Base-by-base conservation (phyloP, 2,797 vertebrate genomes). In the Galago senegalensis region DNA sequence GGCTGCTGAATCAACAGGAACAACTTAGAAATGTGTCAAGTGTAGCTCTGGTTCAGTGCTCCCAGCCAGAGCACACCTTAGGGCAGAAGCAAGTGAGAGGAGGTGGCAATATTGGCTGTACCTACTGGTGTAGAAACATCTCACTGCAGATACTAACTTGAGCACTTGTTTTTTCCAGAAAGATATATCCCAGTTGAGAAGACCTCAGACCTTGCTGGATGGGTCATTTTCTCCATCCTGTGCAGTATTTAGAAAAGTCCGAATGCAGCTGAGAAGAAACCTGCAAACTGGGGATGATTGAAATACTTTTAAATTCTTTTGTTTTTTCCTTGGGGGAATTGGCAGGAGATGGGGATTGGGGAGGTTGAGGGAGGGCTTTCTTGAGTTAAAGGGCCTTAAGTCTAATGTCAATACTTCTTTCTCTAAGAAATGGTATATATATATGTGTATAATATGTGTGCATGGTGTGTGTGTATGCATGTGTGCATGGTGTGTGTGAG, bases 221-320 rank as follows among this genome's bases (percentile, higher is more conserved):
- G 90, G 93, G 49, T 31, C 49, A 29, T 29, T 82, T 95, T 75
- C 72, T 87, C 69, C 95, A 93, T 77, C 77, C 81, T 69, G 72
- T 93, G 97, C 98, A 97, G 96, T 91, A 75, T 98, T 98, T 97
- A 97, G 96, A 97, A 60, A 93, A 83, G 77, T 95, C 97, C 95
- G 63, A 93, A 94, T 81, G 97, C 97, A 85, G 31, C 95, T 85
- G 95, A 95, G 93, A 96, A 67, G 88, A 87, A 97, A 91, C 65
- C 89, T 29, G 69, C 11, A 96, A 95, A 96, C 97, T 93, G 97
- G 97, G 96, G 96, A 97, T 94, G 76, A 97, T 75, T 96, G 80
- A 89, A 87, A 96, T 96, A 96, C 98, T 98, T 98, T 98, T 97
- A 97, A 97, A 95, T 96, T 97, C 97, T 97, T 98, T 98, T 94